These are phyloP conservation scores for Calliscelio sp. DNA, from an alignment of 2,888 invertebrate genomes.

Conservation along the genomic window DNA sequence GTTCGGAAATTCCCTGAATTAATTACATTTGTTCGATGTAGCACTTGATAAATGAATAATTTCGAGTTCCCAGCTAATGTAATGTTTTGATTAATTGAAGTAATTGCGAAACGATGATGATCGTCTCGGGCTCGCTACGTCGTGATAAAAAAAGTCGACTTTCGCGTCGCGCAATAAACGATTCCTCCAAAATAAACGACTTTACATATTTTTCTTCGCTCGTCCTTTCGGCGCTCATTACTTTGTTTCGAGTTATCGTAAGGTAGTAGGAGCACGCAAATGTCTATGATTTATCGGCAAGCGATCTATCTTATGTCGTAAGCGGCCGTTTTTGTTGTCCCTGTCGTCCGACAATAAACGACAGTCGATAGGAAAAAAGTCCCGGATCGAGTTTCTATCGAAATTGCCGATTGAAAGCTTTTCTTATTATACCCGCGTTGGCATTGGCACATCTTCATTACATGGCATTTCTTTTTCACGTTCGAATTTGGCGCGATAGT, in stretches of 20 bases:
- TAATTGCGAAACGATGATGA: conserved; percentile 22
- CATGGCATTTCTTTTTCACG: conserved; percentile 26
- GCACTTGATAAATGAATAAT: no score
- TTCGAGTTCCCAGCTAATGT: no score
- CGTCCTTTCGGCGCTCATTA: conserved; percentile 21
- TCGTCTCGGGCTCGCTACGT: conserved; percentile 19
- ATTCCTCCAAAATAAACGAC: conserved; percentile 73
- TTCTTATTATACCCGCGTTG: conserved; percentile 27
- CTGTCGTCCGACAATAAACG: conserved; percentile 45
- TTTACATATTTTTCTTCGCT: conserved; percentile 48
- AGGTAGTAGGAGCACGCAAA: conserved; percentile 56
- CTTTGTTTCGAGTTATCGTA: conserved; percentile 37
- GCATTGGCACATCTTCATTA: conserved; percentile 52
- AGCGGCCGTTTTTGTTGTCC: conserved; percentile 41
- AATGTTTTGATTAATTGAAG: no score
- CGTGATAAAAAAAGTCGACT: conserved; percentile 74
- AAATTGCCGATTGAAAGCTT: conserved; percentile 54
- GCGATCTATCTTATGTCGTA: conserved; percentile 63
- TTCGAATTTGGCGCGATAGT: conserved; percentile 46
- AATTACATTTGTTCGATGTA: no score
- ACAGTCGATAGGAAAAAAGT: conserved; percentile 44
- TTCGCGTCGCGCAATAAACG: conserved; percentile 59
- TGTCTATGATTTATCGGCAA: conserved; percentile 63
- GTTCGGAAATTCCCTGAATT: no score
- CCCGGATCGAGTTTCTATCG: conserved; percentile 27